These are phyloP conservation scores for Arnoldichthys spilopterus DNA, from an alignment of 2,797 vertebrate genomes.

Conservation along the genomic window DNA sequence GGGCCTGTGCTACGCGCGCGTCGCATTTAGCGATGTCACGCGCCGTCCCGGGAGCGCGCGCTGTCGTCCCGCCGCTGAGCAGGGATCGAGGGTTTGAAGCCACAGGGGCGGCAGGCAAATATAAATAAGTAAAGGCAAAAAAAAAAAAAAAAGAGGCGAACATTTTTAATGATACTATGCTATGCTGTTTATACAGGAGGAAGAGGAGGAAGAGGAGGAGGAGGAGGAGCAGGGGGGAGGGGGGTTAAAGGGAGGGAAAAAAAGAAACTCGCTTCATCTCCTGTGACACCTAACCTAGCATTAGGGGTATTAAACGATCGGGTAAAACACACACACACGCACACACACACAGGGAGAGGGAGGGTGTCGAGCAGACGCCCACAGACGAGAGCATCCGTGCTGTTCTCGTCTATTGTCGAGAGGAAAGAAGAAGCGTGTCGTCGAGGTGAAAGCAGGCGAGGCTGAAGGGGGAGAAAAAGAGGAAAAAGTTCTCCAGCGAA, in stretches of 20 bases:
- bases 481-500: conserved; percentile 50
- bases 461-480: conserved; percentile 58
- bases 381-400: conserved; percentile 66
- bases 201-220: conserved; percentile 33
- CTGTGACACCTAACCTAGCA: conserved; percentile 73
- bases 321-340: too few species aligned
- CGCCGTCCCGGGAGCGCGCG: conserved; percentile 72
- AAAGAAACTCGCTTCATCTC: conserved; percentile 71
- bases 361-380: conserved; percentile 51
- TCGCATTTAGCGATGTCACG: conserved; percentile 77
- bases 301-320: conserved; percentile 78
- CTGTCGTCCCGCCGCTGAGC: conserved; percentile 61
- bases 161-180: conserved; percentile 76
- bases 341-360: too few species aligned
- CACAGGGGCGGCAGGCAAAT: conserved; percentile 68
- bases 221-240: too few species aligned
- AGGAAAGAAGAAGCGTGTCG: conserved; percentile 66
- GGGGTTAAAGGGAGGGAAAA: conserved; percentile 36
- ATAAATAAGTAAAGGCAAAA: conserved; percentile 73
- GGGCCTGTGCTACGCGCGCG: conserved; percentile 42
- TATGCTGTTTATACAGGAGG: conserved; percentile 65
- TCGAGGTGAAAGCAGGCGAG: conserved; percentile 69
- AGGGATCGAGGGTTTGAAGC: conserved; percentile 67
- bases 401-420: conserved; percentile 59
- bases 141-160: too few species aligned